Base-by-base conservation (phyloP, 2,113 vertebrate species). In the Lagenorhynchus albirostris region DNA sequence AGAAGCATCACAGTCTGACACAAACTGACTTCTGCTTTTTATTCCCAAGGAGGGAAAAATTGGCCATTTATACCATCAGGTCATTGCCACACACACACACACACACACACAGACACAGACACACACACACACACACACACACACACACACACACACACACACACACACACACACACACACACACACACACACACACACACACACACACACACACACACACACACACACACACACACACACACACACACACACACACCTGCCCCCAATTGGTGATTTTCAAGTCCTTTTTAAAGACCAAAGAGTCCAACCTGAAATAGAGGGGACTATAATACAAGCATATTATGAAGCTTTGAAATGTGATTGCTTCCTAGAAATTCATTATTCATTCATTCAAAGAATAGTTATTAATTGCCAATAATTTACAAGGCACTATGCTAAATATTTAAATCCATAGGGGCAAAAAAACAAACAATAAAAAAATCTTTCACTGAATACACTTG, bases 1-100 rank as follows among this genome's bases (percentile, higher is more conserved):
- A 91, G 41, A 86, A 87, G 25, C 47, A 86, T 65, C 38, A 70
- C 6, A 44, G 26, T 89, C 18, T 31, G 60, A 80, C 31, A 94
- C 36, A 93, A 89, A 86, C 41, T 93, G 82, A 71, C 17, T 89
- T 88, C 18, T 77, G 38, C n/a, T 89, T 96, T 85, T 84, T 58
- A 80, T 94, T 83, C n/a, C 65, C 65, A 76, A 11, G 23, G 21
- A 77, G 70, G 25, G 68, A 91, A 58, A 67, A 93, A 58, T 81
- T 68, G 67, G 18, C 13, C 21, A n/a, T 55, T 62, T 84, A 80
- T 83, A 77, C 38, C n/a, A 81, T n/a, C 12, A 79, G 21, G 9
- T 79, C 67, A 82, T 89, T 89, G n/a, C n/a, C n/a, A n/a, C n/a
- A n/a, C n/a, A n/a, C n/a, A n/a, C n/a, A n/a, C n/a, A n/a, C n/a